These are phyloP conservation scores for Odobenus rosmarus DNA, from an alignment of 2,113 vertebrate genomes.

Conservation along the genomic window DNA sequence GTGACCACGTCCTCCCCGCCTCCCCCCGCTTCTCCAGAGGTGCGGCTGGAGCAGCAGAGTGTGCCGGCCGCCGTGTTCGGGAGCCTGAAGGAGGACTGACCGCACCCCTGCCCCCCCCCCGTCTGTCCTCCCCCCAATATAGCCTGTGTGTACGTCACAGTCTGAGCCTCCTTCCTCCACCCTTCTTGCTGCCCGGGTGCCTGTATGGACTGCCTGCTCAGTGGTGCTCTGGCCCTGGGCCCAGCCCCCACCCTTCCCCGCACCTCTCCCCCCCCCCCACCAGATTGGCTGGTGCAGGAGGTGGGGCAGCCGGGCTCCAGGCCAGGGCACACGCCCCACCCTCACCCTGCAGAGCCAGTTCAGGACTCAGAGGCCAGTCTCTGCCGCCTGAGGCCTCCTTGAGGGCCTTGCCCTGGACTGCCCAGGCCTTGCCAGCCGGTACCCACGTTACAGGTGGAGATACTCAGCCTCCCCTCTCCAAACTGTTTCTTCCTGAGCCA, in stretches of 20 bases:
- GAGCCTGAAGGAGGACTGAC: constrained; percentile 93
- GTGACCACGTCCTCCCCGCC: not conserved
- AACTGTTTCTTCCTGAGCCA: too few species aligned
- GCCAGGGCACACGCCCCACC: not conserved
- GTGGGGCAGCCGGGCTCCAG: not conserved
- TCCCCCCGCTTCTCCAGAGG: constrained; percentile 83
- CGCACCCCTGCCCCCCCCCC: accelerated
- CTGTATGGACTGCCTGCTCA: not conserved
- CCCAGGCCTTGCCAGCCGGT: not conserved
- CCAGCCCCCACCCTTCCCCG: not conserved
- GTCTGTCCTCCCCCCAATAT: not conserved
- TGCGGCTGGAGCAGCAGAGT: constrained; percentile 93
- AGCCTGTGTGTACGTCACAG: not conserved
- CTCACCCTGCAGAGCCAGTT: constrained; percentile 57
- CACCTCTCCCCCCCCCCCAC: too few species aligned
- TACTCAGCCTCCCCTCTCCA: not conserved
- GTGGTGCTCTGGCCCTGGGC: not conserved
- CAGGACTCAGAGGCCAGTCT: not conserved
- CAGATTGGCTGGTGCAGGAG: constrained; percentile 55
- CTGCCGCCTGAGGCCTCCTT: not conserved
- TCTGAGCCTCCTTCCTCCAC: constrained; percentile 36
- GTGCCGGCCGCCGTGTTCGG: constrained; percentile 94
- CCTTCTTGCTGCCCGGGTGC: constrained; percentile 53
- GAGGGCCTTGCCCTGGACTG: not conserved
- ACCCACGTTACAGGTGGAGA: not conserved